These are phyloP conservation scores for Achroia grisella DNA, from an alignment of 1,140 invertebrate species.

Conservation along the genomic window DNA sequence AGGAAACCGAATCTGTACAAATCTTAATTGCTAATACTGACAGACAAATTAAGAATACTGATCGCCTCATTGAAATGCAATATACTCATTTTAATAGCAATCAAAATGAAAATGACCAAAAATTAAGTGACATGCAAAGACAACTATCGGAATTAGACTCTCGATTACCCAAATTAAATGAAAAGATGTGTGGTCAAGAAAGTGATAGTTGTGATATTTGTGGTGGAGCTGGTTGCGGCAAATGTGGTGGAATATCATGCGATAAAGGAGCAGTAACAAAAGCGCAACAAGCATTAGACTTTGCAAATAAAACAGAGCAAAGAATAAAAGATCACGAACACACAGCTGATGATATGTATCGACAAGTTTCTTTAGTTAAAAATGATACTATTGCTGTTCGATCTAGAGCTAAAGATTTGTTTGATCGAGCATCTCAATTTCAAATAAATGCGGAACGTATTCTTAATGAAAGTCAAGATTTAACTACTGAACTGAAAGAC, in stretches of 20 bases:
- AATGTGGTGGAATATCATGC: conserved; percentile 93
- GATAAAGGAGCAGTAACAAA: conserved; percentile 91
- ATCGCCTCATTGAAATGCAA: conserved; percentile 83
- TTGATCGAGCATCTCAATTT: conserved; percentile 65
- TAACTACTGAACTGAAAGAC: conserved; percentile 81
- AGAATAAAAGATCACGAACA: conserved; percentile 87
- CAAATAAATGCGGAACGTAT: conserved; percentile 66
- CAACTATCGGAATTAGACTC: conserved; percentile 80
- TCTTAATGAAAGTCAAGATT: conserved; percentile 71
- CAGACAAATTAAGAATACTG: conserved; percentile 86
- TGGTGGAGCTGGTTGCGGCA: conserved; percentile 94
- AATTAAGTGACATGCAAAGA: conserved; percentile 74
- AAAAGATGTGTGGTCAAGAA: conserved; percentile 90
- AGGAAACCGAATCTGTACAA: conserved; percentile 78
- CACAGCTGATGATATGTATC: conserved; percentile 78
- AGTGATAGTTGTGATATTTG: conserved; percentile 94
- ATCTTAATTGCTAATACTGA: conserved; percentile 83
- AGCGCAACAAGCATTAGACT: conserved; percentile 87
- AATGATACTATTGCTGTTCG: conserved; percentile 73
- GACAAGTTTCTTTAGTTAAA: conserved; percentile 73
- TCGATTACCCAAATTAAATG: conserved; percentile 89
- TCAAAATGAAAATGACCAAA: conserved; percentile 80
- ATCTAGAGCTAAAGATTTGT: conserved; percentile 67
- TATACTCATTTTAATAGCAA: conserved; percentile 81
- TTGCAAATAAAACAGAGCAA: conserved; percentile 87